These are phyloP conservation scores for Tetraodon nigroviridis DNA, from an alignment of 2,113 vertebrate genomes.

Conservation along the genomic window DNA sequence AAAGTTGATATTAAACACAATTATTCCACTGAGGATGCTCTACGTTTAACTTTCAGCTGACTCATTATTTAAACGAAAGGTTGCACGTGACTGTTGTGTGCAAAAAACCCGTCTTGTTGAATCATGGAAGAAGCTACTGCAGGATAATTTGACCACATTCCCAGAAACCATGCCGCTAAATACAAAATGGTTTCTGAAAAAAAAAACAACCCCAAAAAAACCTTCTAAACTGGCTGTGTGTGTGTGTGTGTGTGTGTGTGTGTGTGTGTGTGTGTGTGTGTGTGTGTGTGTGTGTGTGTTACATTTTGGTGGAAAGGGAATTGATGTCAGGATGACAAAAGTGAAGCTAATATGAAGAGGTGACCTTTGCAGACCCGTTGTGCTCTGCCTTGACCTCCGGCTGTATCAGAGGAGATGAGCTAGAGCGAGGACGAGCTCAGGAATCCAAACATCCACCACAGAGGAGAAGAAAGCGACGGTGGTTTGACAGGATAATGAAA, in stretches of 20 bases:
- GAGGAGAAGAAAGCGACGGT: not conserved
- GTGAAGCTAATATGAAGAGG: constrained; percentile 16
- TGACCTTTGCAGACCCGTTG: constrained; percentile 10
- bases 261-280: not conserved
- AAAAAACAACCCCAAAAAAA: too few species aligned
- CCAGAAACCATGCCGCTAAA: constrained; percentile 7
- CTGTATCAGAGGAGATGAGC: constrained; percentile 8
- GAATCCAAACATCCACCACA: constrained; percentile 33
- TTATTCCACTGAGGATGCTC: too few species aligned
- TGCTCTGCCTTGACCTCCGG: constrained; percentile 19
- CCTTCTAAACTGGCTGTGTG: not conserved
- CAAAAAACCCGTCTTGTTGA: constrained; percentile 15
- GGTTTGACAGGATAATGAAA: constrained; percentile 9
- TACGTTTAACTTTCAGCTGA: not conserved
- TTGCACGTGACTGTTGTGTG: constrained; percentile 5
- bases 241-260: not conserved
- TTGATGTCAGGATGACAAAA: not conserved
- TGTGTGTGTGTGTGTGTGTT: not conserved
- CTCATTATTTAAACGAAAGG: constrained; percentile 26
- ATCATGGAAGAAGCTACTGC: constrained; percentile 29
- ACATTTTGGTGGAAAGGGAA: not conserved
- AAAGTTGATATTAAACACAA: too few species aligned
- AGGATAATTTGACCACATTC: constrained; percentile 2
- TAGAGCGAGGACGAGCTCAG: constrained; percentile 11
- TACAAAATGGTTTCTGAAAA: constrained; percentile 12